phyloP scores from a whole-genome alignment of 2,113 vertebrate genomes.

The Syngnathus floridae region DNA sequence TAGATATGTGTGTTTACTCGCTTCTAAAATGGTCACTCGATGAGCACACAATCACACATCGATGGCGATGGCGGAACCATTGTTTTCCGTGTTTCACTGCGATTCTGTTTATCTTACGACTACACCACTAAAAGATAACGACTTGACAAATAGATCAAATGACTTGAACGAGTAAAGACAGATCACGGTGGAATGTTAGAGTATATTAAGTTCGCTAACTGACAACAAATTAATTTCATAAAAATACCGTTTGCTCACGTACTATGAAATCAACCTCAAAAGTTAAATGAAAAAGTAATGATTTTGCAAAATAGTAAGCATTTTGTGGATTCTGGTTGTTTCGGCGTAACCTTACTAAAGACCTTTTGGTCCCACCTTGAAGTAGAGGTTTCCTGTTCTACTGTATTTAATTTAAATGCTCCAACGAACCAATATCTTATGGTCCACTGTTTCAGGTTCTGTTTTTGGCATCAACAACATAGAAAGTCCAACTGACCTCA shows the following conservation, averaged over 20 bases:
- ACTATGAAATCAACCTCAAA: not conserved
- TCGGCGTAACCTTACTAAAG: not conserved
- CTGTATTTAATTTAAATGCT: slow-evolving; percentile 6
- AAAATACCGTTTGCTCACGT: not conserved
- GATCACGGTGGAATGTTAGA: not conserved
- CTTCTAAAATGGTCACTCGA: no score
- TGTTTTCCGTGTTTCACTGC: no score
- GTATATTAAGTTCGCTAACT: not conserved
- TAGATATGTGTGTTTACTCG: no score
- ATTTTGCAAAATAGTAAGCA: not conserved
- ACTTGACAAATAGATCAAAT: no score
- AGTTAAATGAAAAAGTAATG: not conserved
- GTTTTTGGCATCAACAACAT: slow-evolving; percentile 38
- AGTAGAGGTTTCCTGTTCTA: not conserved
- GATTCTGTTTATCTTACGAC: no score
- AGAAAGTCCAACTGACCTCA: slow-evolving; percentile 55
- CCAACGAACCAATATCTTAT: slow-evolving; percentile 25
- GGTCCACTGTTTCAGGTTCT: slow-evolving; percentile 34
- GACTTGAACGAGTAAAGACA: not conserved
- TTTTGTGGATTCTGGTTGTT: not conserved
- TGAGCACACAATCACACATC: no score
- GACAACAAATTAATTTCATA: not conserved
- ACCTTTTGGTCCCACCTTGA: slow-evolving; percentile 8
- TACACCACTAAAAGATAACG: no score
- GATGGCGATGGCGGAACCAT: no score